Evolutionary conservation across 2,797 vertebrate genomes (phyloP), one percentile per base, ranked within the genome.

Genomic region (Heteromormyrus szaboi): DNA sequence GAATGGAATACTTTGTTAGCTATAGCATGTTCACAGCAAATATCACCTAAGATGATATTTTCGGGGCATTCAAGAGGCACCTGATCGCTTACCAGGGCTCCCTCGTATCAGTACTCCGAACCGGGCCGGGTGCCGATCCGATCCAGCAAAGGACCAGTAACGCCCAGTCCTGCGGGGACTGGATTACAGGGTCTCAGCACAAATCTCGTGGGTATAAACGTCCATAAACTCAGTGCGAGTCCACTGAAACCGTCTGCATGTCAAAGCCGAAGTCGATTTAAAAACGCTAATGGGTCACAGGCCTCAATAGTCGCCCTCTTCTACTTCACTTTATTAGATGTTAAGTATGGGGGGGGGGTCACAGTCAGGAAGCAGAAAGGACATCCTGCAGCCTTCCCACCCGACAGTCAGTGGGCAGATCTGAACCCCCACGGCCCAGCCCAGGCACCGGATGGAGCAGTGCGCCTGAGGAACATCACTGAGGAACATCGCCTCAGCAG

Each of bases 11-110:
- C 25, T 51, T 19, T 54, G 25, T 59, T 37, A 54, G 33, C 25
- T 86, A 86, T 29, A 56, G 85, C 51, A 33, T 86, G 29, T 54
- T 86, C 50, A 54, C 85, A 54, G 53, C 50, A 86, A 86, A 56
- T 8, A 56, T 86, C 14, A 86, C 50, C 53, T 86, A 37, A 41
- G 25, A 79, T 79, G 72, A 25, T 25, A 25, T 25, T 25, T 25
- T 17, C 33, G 7, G 29, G 51, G 9, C 33, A 19, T 53, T 54
- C 50, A 37, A 37, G 29, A 86, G 25, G 0, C 85, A 51, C 33
- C 53, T 56, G 53, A 86, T 14, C 50, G 5, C 46, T 84, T 46
- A 46, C n/a, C 17, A 50, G 44, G 19, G 19, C 79, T 83, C 81
- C 41, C 44, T 48, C 2, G 2, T 4, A 84, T 84, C 41, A 50